A percentile compares a stretch with the other conserved stretches of the same genome.
Conservation (phyloP, 64 coral and sea anemone species). For the Porites australiensis region DNA sequence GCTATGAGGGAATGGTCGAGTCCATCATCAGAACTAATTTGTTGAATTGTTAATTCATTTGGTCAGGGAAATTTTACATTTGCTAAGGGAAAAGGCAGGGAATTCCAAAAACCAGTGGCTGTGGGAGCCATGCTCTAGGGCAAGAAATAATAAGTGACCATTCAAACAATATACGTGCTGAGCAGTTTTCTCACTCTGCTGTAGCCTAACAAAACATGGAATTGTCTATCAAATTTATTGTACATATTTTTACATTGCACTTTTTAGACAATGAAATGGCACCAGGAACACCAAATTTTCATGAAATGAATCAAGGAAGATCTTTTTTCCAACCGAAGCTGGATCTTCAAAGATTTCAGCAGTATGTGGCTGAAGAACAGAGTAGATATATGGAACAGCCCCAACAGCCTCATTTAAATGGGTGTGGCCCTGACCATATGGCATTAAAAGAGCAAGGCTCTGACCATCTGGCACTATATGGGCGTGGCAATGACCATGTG, state of each 20-base stretch:
- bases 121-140: too few relatives aligned
- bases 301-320: neutral
- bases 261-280: slow-evolving; percentile 6
- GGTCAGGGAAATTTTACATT: too few relatives aligned
- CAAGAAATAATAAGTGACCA: too few relatives aligned
- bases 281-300: slow-evolving; percentile 35
- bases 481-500: neutral
- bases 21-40: too few relatives aligned
- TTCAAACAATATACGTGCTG: too few relatives aligned
- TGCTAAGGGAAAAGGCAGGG: too few relatives aligned
- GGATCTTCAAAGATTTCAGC: slow-evolving; percentile 86
- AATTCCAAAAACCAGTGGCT: too few relatives aligned
- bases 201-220: too few relatives aligned
- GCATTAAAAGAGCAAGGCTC: neutral
- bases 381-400: neutral
- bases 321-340: slow-evolving; percentile 79
- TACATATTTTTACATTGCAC: neutral
- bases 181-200: too few relatives aligned
- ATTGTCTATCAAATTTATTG: neutral
- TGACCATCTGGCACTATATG: neutral
- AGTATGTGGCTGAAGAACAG: slow-evolving; percentile 74
- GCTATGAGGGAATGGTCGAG: too few relatives aligned
- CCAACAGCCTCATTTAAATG: neutral
- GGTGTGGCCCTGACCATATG: neutral
- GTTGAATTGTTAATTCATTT: too few relatives aligned